A percentile compares a stretch with the other conserved stretches of the same genome.
phyloP scores from a whole-genome alignment of 2,888 invertebrate species.

The Drosophila affinis region DNA sequence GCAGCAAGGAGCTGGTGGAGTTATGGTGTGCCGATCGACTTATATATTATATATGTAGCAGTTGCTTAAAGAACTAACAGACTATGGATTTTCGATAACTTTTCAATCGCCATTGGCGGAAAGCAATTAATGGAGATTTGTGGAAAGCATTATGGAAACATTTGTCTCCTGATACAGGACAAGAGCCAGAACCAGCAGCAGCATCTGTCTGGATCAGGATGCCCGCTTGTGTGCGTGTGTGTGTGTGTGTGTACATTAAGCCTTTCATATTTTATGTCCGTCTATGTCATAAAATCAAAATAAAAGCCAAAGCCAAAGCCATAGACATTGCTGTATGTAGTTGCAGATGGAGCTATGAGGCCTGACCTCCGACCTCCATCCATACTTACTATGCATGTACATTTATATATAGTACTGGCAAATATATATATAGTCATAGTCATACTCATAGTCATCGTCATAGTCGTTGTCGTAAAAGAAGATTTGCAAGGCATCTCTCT shows the following conservation, averaged over 20 bases:
- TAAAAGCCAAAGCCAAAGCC: slow-evolving; percentile 37
- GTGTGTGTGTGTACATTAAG: slow-evolving; percentile 47
- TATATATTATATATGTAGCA: no score
- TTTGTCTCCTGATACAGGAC: slow-evolving; percentile 24
- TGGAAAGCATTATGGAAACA: slow-evolving; percentile 5
- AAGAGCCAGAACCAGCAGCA: no score
- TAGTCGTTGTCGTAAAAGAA: slow-evolving; percentile 44
- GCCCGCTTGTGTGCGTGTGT: background rate
- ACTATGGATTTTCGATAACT: no score
- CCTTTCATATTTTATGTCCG: slow-evolving; percentile 57
- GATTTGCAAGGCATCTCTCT: slow-evolving; percentile 45
- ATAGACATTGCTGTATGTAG: slow-evolving; percentile 3
- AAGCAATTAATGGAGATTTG: no score
- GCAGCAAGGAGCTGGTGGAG: background rate
- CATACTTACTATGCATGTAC: slow-evolving; percentile 2
- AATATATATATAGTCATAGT: slow-evolving; percentile 30
- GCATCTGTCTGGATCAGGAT: no score
- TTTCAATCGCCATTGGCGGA: no score
- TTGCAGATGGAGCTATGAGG: slow-evolving; percentile 24
- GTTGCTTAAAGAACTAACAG: no score
- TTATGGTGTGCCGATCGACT: no score
- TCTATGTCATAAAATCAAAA: slow-evolving; percentile 65
- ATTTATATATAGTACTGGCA: background rate
- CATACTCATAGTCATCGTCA: slow-evolving; percentile 10
- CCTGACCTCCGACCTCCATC: slow-evolving; percentile 11